Conservation (phyloP, 2,113 vertebrate genomes). For the Burhinus oedicnemus region DNA sequence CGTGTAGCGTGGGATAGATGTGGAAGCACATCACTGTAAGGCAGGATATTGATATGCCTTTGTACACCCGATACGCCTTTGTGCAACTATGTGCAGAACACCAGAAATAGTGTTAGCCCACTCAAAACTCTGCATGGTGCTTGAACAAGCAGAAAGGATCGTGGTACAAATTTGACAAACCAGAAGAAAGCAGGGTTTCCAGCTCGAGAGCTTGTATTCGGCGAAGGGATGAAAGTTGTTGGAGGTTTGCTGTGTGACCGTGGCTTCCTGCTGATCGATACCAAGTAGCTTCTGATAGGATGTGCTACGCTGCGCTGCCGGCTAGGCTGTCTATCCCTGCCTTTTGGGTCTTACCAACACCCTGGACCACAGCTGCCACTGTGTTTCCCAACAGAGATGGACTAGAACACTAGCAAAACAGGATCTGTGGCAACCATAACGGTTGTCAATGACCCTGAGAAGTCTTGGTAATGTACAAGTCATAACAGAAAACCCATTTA, state of each 20-base stretch:
- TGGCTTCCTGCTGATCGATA: fast-evolving
- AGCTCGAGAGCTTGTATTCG: fast-evolving
- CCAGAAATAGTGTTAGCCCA: neutral
- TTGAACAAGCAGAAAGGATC: neutral
- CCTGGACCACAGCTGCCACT: neutral
- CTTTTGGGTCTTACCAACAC: fast-evolving
- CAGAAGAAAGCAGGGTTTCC: neutral
- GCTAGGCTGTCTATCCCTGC: fast-evolving
- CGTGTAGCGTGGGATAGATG: neutral
- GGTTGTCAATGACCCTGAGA: neutral
- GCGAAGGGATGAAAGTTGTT: neutral
- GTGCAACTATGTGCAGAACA: fast-evolving
- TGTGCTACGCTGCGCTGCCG: fast-evolving
- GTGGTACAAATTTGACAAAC: fast-evolving
- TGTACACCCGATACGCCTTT: neutral
- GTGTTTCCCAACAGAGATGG: neutral
- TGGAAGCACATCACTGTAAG: neutral
- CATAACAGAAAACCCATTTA: neutral
- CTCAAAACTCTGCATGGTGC: fast-evolving
- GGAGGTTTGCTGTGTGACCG: neutral
- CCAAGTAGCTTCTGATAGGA: fast-evolving
- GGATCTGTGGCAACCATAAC: neutral
- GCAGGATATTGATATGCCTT: neutral
- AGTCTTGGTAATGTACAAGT: neutral
- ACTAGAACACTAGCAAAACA: fast-evolving